phyloP scores from a whole-genome alignment of 2,888 invertebrate genomes.

The Hirudinaria manillensis region DNA sequence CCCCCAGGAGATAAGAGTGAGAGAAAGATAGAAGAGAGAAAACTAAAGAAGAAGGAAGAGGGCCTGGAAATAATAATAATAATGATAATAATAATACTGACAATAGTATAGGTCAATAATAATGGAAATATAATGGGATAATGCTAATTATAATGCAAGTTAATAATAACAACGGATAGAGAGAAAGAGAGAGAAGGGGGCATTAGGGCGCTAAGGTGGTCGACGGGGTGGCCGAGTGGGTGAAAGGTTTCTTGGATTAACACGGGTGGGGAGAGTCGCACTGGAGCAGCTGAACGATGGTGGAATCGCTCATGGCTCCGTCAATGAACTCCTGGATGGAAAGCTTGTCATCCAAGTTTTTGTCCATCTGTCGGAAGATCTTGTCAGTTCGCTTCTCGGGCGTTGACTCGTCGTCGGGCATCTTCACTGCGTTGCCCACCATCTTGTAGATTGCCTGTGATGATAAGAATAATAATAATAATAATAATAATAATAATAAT shows the following conservation, averaged over 20 bases:
- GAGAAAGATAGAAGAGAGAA: too few species aligned
- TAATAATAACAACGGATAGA: too few species aligned
- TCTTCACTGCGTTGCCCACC: slow-evolving; percentile 98
- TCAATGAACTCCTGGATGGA: slow-evolving; percentile 96
- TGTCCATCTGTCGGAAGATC: slow-evolving; percentile 98
- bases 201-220: not conserved
- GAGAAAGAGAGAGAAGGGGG: not conserved
- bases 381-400: slow-evolving; percentile 97
- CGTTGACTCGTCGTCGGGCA: slow-evolving; percentile 98
- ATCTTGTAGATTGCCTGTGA: slow-evolving; percentile 92
- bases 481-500: not conserved
- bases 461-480: not conserved
- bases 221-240: not conserved
- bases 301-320: slow-evolving; percentile 96
- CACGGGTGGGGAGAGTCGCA: slow-evolving; percentile 69
- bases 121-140: not conserved
- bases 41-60: too few species aligned
- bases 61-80: not conserved
- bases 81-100: not conserved
- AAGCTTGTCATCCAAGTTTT: slow-evolving; percentile 90
- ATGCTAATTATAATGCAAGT: too few species aligned
- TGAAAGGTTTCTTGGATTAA: not conserved
- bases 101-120: not conserved
- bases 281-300: slow-evolving; percentile 92
- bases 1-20: too few species aligned